phyloP scores from a whole-genome alignment of 37 sponge, comb jelly and placozoan genomes.

The Aplysina aerophoba region DNA sequence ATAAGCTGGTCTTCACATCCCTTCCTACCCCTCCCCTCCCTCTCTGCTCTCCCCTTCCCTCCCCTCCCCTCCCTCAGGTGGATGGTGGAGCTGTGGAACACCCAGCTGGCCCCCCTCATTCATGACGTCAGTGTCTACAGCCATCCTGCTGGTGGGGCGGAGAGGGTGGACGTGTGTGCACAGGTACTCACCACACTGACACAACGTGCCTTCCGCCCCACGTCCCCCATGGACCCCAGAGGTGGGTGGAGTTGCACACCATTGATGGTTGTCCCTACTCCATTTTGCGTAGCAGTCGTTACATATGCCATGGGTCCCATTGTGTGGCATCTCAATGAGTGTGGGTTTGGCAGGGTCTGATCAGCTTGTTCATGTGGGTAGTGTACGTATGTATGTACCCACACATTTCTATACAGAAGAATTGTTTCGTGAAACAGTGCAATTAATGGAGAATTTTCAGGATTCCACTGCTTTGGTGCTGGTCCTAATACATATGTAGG shows the following conservation, averaged over 20 bases:
- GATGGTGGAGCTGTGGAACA: constrained; percentile 69
- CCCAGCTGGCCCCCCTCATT: constrained; percentile 68
- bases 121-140: constrained; percentile 16
- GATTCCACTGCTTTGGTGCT: too few species aligned
- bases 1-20: not conserved
- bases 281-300: not conserved
- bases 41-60: not conserved
- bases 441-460: too few species aligned
- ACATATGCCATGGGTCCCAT: too few species aligned
- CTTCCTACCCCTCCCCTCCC: not conserved
- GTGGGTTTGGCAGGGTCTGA: too few species aligned
- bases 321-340: too few species aligned
- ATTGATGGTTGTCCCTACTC: not conserved
- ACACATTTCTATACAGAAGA: too few species aligned
- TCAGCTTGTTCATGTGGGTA: too few species aligned
- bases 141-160: not conserved
- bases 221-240: constrained; percentile 27
- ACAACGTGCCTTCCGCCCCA: constrained; percentile 30
- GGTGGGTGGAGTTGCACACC: not conserved
- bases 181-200: constrained; percentile 47
- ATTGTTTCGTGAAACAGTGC: too few species aligned
- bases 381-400: too few species aligned
- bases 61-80: constrained; percentile 37
- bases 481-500: too few species aligned
- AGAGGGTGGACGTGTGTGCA: constrained; percentile 9